These are phyloP conservation scores for Trichacis sp. DNA, from an alignment of 2,888 invertebrate species.

Conservation along the genomic window DNA sequence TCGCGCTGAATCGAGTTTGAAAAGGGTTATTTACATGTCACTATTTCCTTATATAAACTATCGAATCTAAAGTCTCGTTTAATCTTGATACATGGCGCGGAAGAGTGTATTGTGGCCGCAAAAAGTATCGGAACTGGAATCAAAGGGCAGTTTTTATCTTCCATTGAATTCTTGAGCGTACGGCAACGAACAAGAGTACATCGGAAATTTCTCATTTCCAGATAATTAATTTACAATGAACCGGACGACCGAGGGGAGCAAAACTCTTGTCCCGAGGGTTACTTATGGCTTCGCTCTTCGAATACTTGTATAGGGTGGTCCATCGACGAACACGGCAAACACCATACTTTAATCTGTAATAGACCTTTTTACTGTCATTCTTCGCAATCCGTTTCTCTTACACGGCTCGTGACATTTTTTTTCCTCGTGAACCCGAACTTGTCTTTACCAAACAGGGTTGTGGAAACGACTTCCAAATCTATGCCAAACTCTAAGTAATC, in stretches of 20 bases:
- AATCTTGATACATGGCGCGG: constrained; percentile 29
- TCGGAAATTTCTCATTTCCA: constrained; percentile 69
- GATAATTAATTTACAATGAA: constrained; percentile 69
- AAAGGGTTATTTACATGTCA: neutral
- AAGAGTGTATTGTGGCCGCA: constrained; percentile 27
- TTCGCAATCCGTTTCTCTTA: neutral
- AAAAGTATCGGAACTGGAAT: constrained; percentile 47
- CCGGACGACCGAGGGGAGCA: constrained; percentile 58
- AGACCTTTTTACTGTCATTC: constrained; percentile 23
- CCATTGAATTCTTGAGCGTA: constrained; percentile 53
- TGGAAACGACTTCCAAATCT: too few species aligned
- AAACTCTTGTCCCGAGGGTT: constrained; percentile 61
- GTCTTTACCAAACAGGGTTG: too few species aligned
- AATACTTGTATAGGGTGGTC: constrained; percentile 24
- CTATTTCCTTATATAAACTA: constrained; percentile 24
- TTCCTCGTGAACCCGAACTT: too few species aligned
- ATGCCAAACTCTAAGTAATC: too few species aligned
- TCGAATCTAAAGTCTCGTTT: constrained; percentile 35
- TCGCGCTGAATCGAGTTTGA: neutral
- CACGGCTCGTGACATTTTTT: too few species aligned
- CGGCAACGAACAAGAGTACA: constrained; percentile 52
- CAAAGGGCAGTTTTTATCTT: constrained; percentile 65
- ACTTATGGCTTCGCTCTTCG: constrained; percentile 54
- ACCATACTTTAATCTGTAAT: constrained; percentile 17
- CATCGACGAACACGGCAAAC: constrained; percentile 32